A percentile compares a stretch with the other conserved stretches of the same genome.
Conservation (phyloP, 2,113 vertebrate species). For the Chiloscyllium plagiosum region DNA sequence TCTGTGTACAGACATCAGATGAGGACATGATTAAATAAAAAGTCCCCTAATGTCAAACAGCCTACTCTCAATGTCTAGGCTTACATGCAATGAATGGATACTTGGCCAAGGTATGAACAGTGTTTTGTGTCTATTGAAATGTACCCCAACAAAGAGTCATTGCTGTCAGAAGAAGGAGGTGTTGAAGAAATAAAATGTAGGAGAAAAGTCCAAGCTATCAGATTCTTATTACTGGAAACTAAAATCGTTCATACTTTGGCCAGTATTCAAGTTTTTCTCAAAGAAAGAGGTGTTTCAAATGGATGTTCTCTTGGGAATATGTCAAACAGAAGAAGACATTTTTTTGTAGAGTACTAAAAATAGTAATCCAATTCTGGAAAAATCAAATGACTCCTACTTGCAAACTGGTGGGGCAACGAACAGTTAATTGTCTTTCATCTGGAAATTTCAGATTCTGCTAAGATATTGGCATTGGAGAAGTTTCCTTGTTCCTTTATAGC, state of each 20-base stretch:
- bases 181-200: not conserved
- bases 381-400: not conserved
- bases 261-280: constrained; percentile 31
- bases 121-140: not conserved
- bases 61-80: not conserved
- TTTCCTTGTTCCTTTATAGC: not conserved
- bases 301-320: not conserved
- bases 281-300: constrained; percentile 31
- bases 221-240: constrained; percentile 25
- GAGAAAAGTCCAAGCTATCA: not conserved
- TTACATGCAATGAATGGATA: not conserved
- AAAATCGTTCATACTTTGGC: constrained; percentile 20
- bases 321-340: constrained; percentile 23
- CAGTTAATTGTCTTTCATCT: not conserved
- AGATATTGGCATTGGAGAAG: not conserved
- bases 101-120: not conserved
- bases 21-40: not conserved
- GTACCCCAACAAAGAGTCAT: not conserved
- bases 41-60: not conserved
- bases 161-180: not conserved
- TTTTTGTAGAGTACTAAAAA: constrained; percentile 10
- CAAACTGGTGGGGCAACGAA: not conserved
- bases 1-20: not conserved
- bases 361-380: not conserved
- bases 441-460: not conserved